Percentiles rank a stretch among this genome's conserved stretches.
phyloP scores from a whole-genome alignment of 2,797 vertebrate species.

The Clamator glandarius region DNA sequence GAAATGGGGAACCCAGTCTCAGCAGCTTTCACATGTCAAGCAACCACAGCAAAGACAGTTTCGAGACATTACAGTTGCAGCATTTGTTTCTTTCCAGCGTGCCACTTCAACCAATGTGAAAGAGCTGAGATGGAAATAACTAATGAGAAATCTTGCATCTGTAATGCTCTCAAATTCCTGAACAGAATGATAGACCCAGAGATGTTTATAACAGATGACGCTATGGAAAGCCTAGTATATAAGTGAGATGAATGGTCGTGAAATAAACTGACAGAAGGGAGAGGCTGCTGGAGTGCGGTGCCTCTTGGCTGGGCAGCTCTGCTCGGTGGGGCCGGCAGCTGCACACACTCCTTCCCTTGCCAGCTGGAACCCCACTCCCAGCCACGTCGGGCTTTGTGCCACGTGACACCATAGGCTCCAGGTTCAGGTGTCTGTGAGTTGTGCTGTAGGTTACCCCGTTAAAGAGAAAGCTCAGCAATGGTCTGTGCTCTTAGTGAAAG shows the following conservation, averaged over 20 bases:
- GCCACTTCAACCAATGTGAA: background rate
- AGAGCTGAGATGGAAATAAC: background rate
- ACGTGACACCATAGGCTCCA: background rate
- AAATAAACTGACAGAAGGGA: background rate
- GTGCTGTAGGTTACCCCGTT: background rate
- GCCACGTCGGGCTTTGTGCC: background rate
- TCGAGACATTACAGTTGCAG: background rate
- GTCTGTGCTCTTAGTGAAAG: background rate
- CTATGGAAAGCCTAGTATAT: background rate
- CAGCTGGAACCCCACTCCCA: background rate
- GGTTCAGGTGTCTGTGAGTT: accelerated
- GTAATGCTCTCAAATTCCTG: background rate
- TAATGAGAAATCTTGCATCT: background rate
- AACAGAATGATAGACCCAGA: background rate
- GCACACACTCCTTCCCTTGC: accelerated
- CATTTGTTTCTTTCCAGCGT: accelerated
- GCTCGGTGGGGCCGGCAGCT: background rate
- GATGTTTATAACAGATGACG: background rate
- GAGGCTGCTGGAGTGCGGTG: accelerated
- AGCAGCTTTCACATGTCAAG: background rate
- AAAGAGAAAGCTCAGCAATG: background rate
- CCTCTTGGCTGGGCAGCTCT: background rate
- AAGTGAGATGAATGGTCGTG: background rate
- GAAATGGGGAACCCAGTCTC: background rate
- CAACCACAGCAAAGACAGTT: background rate